Evolutionary conservation across 2,797 vertebrate species (phyloP), one percentile per base, ranked within the genome.

Genomic region (Schizopygopsis malacanthus): DNA sequence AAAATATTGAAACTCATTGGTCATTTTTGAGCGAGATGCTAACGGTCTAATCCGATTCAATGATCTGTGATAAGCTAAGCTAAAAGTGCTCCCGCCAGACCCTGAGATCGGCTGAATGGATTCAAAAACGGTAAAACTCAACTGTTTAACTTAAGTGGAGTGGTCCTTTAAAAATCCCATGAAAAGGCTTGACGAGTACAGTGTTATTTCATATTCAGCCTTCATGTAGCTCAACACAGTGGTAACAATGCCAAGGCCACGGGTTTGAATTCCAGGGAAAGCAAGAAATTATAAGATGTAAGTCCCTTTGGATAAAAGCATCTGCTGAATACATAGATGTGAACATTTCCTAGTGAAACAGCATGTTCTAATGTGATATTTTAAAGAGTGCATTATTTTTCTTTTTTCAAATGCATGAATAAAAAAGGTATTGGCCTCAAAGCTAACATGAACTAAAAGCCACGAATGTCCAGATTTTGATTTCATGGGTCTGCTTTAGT

Each of bases 181-280:
- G 54, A 61, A 41, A 78, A 56, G 56, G 37, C 76, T 78, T 18
- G 54, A 59, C 1, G 33, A n/a, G 28, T 13, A 47, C 41, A 50
- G 16, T 54, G 28, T 59, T n/a, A 59, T 13, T 59, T 78, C 52
- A 78, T 59, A n/a, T 77, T 56, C 50, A 77, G 50, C 52, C 33
- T 8, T 56, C 75, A 20, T 39, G 50, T 39, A 77, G 37, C 63
- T 65, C 63, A 33, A 37, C 9, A 39, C 11, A 4, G 50, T 39
- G 50, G 11, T 77, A 15, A 22, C 50, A 77, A 39, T 3, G 7
- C 33, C 75, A 77, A 77, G 50, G 33, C n/a, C 37, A 77, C 7
- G 11, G 11, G 9, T 56, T 56, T 56, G 33, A 77, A 15, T 77
- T 56, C 20, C 52, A 77, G 18, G 7, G 11, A 56, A 75, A 50